Evolutionary conservation across 2,888 invertebrate species (phyloP).

Genomic region (Malthinus seriepunctatus): DNA sequence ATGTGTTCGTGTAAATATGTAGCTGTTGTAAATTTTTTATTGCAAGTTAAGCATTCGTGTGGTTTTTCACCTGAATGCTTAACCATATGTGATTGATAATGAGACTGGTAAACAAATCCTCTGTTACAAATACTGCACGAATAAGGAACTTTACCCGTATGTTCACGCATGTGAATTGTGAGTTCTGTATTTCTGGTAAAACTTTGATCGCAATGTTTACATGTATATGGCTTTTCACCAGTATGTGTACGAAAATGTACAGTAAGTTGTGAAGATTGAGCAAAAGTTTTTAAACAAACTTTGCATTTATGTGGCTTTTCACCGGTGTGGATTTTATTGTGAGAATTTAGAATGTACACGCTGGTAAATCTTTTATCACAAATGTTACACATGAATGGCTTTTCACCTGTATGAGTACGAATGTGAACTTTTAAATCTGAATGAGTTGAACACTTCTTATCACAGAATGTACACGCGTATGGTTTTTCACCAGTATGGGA

Average conservation of each 20-base stretch:
- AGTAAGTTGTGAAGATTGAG: conserved; percentile 63
- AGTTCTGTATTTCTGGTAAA: conserved; percentile 52
- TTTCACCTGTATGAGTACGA: conserved; percentile 41
- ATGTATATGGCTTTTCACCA: conserved; percentile 42
- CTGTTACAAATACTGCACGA: conserved; percentile 50
- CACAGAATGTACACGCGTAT: conserved; percentile 60
- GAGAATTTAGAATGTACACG: conserved; percentile 63
- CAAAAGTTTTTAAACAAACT: conserved; percentile 62
- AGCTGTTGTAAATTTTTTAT: conserved; percentile 26
- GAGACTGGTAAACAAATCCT: conserved; percentile 48
- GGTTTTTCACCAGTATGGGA: conserved; percentile 61
- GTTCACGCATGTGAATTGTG: conserved; percentile 51
- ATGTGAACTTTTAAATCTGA: conserved; percentile 41
- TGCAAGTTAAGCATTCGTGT: conserved; percentile 22
- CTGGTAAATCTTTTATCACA: conserved; percentile 61
- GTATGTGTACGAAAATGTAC: conserved; percentile 63
- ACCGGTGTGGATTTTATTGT: conserved; percentile 65
- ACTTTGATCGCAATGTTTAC: conserved; percentile 46
- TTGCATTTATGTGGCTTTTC: conserved; percentile 64
- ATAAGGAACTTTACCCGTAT: conserved; percentile 52
- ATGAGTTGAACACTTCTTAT: conserved; percentile 60
- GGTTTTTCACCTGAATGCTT: conserved; percentile 40
- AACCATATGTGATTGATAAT: conserved; percentile 48
- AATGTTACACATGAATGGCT: conserved; percentile 44
- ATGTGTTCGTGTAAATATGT: conserved; percentile 27